These are phyloP conservation scores for Yponomeuta plumbellus DNA, from an alignment of 2,888 invertebrate genomes.

Conservation along the genomic window DNA sequence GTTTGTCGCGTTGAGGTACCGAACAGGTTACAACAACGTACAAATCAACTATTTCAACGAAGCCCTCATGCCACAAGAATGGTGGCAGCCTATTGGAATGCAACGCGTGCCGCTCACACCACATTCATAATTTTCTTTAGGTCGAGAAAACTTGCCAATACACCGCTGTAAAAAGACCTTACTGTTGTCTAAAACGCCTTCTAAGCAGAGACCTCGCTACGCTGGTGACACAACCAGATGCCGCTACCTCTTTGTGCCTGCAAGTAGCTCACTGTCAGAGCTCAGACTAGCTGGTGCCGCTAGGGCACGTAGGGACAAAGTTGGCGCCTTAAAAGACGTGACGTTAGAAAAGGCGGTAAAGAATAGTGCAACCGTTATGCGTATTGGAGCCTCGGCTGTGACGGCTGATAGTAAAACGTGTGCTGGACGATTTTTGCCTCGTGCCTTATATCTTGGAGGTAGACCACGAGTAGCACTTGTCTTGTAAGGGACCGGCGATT, in stretches of 20 bases:
- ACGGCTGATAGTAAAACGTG: conserved; percentile 49
- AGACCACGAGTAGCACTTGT: neutral
- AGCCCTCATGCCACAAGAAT: conserved; percentile 32
- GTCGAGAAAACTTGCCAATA: conserved; percentile 44
- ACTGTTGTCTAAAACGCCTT: neutral
- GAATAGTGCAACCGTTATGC: conserved; percentile 67
- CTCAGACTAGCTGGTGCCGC: conserved; percentile 39
- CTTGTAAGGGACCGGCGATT: no score
- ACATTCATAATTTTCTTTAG: conserved; percentile 69
- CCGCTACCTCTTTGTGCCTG: neutral
- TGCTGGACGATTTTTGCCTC: conserved; percentile 52
- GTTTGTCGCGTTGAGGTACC: no score
- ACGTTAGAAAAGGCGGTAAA: conserved; percentile 61
- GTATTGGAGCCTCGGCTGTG: conserved; percentile 59
- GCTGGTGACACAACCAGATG: neutral
- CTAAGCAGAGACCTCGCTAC: neutral
- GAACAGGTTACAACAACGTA: no score
- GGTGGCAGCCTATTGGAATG: conserved; percentile 50
- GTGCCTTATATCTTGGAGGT: conserved; percentile 26
- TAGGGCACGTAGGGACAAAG: conserved; percentile 62
- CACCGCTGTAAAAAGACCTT: conserved; percentile 40
- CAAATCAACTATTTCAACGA: conserved; percentile 21
- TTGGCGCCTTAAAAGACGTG: conserved; percentile 65
- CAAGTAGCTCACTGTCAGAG: neutral
- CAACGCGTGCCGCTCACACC: conserved; percentile 32